Evolutionary conservation across 2,113 vertebrate species (phyloP).

Genomic region (Pollachius pollachius): DNA sequence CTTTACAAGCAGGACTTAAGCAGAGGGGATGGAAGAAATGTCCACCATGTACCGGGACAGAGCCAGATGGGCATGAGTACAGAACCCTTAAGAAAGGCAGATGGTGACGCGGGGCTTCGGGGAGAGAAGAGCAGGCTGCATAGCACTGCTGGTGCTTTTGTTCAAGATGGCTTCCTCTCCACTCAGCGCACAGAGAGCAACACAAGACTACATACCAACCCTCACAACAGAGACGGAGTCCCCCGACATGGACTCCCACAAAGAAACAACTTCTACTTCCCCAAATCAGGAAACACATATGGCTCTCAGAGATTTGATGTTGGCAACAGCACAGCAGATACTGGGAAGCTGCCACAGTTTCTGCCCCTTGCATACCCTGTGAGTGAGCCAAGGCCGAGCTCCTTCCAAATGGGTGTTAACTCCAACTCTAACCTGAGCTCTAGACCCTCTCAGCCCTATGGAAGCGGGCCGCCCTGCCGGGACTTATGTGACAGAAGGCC

Average conservation of each 20-base stretch:
- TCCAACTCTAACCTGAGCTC: constrained; percentile 54
- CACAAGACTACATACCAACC: constrained; percentile 27
- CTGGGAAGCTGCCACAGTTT: constrained; percentile 33
- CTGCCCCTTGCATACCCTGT: constrained; percentile 37
- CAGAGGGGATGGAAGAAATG: constrained; percentile 14
- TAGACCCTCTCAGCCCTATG: constrained; percentile 33
- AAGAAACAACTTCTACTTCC: constrained; percentile 27
- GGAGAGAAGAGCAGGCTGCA: constrained; percentile 48
- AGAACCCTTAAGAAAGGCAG: constrained; percentile 31
- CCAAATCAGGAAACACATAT: constrained; percentile 30
- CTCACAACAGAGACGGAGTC: constrained; percentile 29
- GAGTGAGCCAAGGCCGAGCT: constrained; percentile 43
- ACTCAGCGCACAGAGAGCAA: constrained; percentile 24
- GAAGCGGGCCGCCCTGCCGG: constrained; percentile 19
- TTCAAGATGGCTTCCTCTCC: constrained; percentile 23
- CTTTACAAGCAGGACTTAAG: constrained; percentile 24
- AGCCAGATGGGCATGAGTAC: constrained; percentile 23
- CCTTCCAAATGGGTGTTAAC: constrained; percentile 26
- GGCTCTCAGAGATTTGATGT: constrained; percentile 29
- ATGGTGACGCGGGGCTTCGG: constrained; percentile 39
- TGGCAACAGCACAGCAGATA: constrained; percentile 24
- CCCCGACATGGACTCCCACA: constrained; percentile 40
- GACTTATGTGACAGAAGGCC: constrained; percentile 58
- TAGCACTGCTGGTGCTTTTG: constrained; percentile 16
- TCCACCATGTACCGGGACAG: constrained; percentile 16